These are phyloP conservation scores for Eidolon helvum DNA, from an alignment of 2,113 vertebrate genomes.

Conservation along the genomic window DNA sequence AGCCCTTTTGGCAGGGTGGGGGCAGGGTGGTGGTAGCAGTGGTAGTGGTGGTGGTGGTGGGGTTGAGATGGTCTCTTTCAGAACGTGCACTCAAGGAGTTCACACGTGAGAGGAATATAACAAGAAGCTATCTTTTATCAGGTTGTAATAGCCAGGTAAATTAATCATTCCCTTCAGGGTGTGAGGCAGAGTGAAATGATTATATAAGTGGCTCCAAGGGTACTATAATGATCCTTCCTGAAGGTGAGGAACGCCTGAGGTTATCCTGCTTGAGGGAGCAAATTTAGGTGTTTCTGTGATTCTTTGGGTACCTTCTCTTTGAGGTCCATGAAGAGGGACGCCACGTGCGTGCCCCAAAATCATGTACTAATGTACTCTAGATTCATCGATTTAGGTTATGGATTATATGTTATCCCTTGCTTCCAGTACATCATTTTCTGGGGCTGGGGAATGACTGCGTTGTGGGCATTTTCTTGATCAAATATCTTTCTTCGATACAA, in stretches of 20 bases:
- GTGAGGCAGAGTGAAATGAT: background rate
- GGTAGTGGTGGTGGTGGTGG: too few species aligned
- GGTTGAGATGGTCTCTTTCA: background rate
- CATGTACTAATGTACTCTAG: background rate
- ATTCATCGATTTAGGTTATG: background rate
- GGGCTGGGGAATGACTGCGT: background rate
- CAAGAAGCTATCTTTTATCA: background rate
- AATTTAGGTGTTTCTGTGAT: background rate
- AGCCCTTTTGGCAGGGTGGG: background rate
- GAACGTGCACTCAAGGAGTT: background rate
- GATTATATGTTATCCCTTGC: background rate
- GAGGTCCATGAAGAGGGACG: background rate
- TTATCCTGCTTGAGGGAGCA: background rate
- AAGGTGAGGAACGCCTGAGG: background rate
- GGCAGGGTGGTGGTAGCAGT: too few species aligned
- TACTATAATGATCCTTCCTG: background rate
- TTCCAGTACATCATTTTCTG: background rate
- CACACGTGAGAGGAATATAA: background rate
- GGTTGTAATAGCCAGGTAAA: background rate
- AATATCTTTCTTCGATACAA: background rate
- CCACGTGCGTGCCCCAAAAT: background rate
- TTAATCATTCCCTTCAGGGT: background rate
- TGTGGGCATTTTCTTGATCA: background rate
- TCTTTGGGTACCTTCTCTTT: background rate
- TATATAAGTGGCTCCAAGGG: fast-evolving